Base-by-base conservation (phyloP, 2,888 invertebrate species). In the Lottia gigantea region DNA sequence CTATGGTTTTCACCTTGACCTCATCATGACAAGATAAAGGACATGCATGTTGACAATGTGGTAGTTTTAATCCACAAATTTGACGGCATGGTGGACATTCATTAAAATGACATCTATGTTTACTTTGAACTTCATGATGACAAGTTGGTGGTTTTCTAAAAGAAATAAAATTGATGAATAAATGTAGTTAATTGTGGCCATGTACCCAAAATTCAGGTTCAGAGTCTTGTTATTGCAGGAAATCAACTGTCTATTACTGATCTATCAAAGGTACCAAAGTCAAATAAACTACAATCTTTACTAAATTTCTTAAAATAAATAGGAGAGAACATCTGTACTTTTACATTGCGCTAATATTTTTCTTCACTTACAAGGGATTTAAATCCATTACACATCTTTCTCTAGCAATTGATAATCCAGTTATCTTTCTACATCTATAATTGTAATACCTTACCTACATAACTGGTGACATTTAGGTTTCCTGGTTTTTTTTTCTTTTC, bases 381-480 rank as follows among this genome's bases (percentile, higher is more conserved):
- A 31, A 31, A 31, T 6, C 3, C 6, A 31, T 31, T 2, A 6
- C 31, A 31, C 2, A 6, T 31, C 31, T 3, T 31, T 31, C 31
- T 31, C 31, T 31, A 6, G 6, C 31, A 31, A 31, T 31, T 31
- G 31, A 31, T 3, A 31, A 31, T 2, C 31, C 31, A 31, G 6
- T 31, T 31, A 31, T n/a, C n/a, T n/a, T n/a, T n/a, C n/a, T n/a
- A n/a, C n/a, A n/a, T n/a, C n/a, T n/a, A n/a, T n/a, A n/a, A n/a
- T n/a, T 40, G 7, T 40, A 6, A 8, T 15, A 31, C 78, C 89
- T 88, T 88, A 92, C 92, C 91, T 92, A 89, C 96, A 97, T 0
- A 90, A 89, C 70, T 92, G 91, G 72, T 89, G 90, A 84, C 97
- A 97, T 82, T 92, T 92, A 0, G 95, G 95, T 12, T 95, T 94